Percentiles rank a stretch among this genome's conserved stretches.
These are phyloP conservation scores for Trialeurodes vaporariorum DNA, from an alignment of 1,140 invertebrate species.

Conservation along the genomic window DNA sequence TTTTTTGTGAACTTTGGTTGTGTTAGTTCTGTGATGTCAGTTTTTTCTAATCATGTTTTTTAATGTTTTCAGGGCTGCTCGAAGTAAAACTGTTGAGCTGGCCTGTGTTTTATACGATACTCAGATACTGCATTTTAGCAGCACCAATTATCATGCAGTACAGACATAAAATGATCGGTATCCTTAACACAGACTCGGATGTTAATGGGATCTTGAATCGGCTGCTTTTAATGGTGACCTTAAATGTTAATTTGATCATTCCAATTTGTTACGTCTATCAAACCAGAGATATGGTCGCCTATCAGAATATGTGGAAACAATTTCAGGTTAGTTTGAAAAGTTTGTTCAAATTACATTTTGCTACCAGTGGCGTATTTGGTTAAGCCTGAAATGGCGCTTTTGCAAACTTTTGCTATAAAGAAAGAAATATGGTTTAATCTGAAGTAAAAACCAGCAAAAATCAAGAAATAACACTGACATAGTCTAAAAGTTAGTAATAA, in stretches of 20 bases:
- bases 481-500: too few species aligned
- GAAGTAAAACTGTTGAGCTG: background rate
- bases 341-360: too few species aligned
- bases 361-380: too few species aligned
- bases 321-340: background rate
- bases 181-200: background rate
- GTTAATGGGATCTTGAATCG: background rate
- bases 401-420: too few species aligned
- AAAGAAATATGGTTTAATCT: too few species aligned
- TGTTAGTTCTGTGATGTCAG: too few species aligned
- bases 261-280: background rate
- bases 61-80: background rate
- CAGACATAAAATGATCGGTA: background rate
- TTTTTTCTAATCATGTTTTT: too few species aligned
- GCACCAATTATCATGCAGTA: background rate
- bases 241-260: background rate
- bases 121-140: background rate
- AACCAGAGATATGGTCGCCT: background rate
- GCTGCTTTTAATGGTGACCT: background rate
- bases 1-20: too few species aligned
- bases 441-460: too few species aligned
- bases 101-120: background rate
- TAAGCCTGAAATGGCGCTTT: too few species aligned
- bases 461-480: too few species aligned
- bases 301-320: background rate